These are phyloP conservation scores for Danio kyathit DNA, from an alignment of 2,797 vertebrate genomes.

Conservation along the genomic window DNA sequence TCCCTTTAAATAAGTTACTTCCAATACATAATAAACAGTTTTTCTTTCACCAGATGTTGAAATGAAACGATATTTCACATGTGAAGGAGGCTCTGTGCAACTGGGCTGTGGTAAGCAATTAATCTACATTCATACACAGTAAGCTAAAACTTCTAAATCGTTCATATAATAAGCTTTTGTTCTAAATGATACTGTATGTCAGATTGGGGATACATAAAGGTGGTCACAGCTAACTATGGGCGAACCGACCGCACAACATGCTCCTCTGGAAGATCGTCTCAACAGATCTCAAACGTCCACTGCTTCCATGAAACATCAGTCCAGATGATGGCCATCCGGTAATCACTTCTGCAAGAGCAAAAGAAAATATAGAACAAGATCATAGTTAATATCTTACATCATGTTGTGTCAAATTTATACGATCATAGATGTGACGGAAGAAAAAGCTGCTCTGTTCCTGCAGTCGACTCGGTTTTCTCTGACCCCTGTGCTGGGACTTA, in stretches of 20 bases:
- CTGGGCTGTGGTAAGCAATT: conserved; percentile 22
- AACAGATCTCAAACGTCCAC: conserved; percentile 5
- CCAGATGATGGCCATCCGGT: conserved; percentile 17
- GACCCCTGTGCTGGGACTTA: conserved; percentile 43
- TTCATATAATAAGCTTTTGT: neutral
- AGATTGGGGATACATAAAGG: conserved; percentile 37
- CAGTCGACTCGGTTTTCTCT: conserved; percentile 22
- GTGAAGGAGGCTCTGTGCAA: conserved; percentile 16
- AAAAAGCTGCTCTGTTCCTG: conserved; percentile 41
- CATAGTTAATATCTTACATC: neutral
- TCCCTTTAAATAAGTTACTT: neutral
- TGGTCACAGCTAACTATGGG: conserved; percentile 29
- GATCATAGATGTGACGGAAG: conserved; percentile 38
- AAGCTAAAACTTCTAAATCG: neutral
- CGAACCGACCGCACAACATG: conserved; percentile 5
- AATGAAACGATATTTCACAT: conserved; percentile 20
- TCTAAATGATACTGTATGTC: neutral
- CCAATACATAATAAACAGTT: neutral
- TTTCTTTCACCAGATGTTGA: neutral
- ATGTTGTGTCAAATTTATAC: neutral
- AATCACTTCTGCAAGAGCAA: neutral
- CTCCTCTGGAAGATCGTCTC: neutral
- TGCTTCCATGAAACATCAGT: conserved; percentile 13
- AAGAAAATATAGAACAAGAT: neutral
- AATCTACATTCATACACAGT: neutral